Evolutionary conservation across 2,888 invertebrate species (phyloP).

Genomic region (Lepas anatifera): DNA sequence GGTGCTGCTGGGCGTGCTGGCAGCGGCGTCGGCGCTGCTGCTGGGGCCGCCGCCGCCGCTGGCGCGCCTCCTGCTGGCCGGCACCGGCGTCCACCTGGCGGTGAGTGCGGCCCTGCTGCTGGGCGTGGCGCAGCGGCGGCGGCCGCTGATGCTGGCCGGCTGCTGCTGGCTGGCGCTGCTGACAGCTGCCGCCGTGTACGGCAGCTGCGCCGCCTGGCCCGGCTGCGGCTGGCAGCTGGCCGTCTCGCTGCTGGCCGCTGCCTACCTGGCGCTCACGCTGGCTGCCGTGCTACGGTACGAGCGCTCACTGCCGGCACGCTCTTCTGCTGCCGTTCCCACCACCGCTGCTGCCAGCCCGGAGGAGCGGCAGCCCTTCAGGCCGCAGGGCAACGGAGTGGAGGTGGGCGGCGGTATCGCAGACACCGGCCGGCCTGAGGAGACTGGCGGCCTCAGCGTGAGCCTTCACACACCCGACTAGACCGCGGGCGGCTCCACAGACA

Average conservation of each 20-base stretch:
- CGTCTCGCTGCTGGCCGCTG: not conserved
- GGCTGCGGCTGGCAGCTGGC: constrained; percentile 3
- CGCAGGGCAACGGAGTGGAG: no score
- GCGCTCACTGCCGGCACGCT: no score
- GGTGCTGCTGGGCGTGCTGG: not conserved
- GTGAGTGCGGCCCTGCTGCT: not conserved
- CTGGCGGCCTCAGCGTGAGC: not conserved
- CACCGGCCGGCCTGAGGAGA: not conserved
- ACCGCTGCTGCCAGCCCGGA: no score
- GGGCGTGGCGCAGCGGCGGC: not conserved
- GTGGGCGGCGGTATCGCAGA: no score
- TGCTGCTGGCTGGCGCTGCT: not conserved
- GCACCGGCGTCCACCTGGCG: not conserved
- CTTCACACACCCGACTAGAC: not conserved
- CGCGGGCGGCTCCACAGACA: not conserved
- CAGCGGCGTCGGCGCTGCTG: not conserved
- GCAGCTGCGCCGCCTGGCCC: not conserved
- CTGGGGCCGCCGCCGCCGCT: not conserved
- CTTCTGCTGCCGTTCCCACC: no score
- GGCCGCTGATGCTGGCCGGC: not conserved
- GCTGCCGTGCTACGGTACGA: not conserved
- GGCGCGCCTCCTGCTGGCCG: not conserved
- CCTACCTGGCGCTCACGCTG: not conserved
- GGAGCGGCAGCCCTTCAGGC: no score
- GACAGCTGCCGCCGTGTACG: not conserved